Evolutionary conservation across 2,888 invertebrate species (phyloP), one percentile per base, ranked within the genome.

Genomic region (Coronaproctus castanopsis): DNA sequence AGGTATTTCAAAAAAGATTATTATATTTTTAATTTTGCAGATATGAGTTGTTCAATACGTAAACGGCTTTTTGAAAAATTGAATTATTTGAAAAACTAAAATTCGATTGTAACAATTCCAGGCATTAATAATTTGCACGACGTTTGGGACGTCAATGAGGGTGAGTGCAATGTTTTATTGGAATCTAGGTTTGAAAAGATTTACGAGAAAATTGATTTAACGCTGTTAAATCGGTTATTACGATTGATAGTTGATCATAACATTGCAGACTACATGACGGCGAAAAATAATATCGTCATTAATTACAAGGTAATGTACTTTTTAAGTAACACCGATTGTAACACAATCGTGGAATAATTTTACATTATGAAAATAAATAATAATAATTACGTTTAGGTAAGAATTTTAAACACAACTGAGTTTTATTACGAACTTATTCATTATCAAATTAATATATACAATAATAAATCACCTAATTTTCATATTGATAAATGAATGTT

Each of bases 191-290:
- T 95, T 71, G 98, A 98, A 71, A 99, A 98, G 70, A 77, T 99
- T n/a, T 98, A 97, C 69, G 98, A 99, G 73, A 99, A 99, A 75
- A 98, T 99, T 66, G 98, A 99, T 79, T 78, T 99, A 71, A 98
- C 98, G 0, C 76, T 99, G 22, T 80, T 99, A 48, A 98, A 98
- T 76, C 82, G 98, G 72, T 75, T 99, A 68, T 75, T 99, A 57
- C 83, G 97, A 67, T 76, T 99, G 58, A 98, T 99, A 67, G 97
- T 99, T 52, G 98, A 99, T 75, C 98, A 99, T 74, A 99, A 99
- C 73, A 99, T 99, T 69, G 98, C 98, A 66, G 98, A 99, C 80
- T 99, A 99, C 75, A 98, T 99, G 96, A 97, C 98, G 0, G 96
- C 98, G 1, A 99, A 99, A 74, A 98, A 98, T 74, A 99, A 99